phyloP scores from a whole-genome alignment of 2,797 vertebrate genomes.

The Leptodactylus fallax region DNA sequence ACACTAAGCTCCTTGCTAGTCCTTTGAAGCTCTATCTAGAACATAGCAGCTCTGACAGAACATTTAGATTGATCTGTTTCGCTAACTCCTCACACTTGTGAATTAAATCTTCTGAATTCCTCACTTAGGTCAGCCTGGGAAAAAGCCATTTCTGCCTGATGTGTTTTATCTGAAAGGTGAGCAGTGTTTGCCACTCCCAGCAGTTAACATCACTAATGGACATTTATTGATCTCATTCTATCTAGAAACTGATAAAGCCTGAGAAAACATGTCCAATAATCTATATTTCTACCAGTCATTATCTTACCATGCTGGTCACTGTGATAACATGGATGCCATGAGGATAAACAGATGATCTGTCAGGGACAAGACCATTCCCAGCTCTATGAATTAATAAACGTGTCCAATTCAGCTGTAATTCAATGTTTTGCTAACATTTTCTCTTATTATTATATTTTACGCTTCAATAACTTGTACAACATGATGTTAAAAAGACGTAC shows the following conservation, averaged over 20 bases:
- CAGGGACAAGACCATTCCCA: neutral
- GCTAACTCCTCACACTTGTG: conserved; percentile 22
- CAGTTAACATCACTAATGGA: neutral
- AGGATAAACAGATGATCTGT: neutral
- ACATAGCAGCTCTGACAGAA: conserved; percentile 12
- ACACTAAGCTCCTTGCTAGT: neutral
- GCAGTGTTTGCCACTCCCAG: neutral
- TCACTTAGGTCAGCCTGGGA: conserved; percentile 12
- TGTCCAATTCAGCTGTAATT: neutral
- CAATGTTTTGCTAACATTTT: neutral
- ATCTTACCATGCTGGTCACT: neutral
- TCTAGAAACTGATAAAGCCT: neutral
- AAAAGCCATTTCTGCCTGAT: neutral
- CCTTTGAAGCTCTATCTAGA: neutral
- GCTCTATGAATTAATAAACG: neutral
- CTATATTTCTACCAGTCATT: neutral
- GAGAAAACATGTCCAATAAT: neutral
- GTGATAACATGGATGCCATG: neutral
- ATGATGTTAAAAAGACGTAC: neutral
- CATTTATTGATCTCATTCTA: conserved; percentile 27
- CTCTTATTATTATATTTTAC: neutral
- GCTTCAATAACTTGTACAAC: neutral
- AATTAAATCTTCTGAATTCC: conserved; percentile 34
- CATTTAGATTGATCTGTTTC: conserved; percentile 26
- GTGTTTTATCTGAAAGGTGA: conserved; percentile 30